Evolutionary conservation across 2,797 vertebrate species (phyloP).

Genomic region (Mareca penelope): DNA sequence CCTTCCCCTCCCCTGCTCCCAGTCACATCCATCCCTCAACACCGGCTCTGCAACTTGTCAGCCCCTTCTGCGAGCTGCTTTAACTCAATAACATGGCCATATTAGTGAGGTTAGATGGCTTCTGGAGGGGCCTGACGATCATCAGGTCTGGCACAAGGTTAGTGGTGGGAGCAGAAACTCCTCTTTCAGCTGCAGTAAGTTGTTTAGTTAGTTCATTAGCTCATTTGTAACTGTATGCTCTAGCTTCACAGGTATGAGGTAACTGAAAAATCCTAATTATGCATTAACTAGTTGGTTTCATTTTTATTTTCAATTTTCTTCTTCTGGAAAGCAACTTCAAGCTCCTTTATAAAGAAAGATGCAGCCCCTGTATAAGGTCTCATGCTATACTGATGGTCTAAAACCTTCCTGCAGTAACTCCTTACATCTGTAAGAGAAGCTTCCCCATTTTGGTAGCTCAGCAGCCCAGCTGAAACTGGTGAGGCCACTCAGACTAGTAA

Average conservation of each 20-base stretch:
- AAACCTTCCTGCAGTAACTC: neutral
- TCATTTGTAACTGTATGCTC: neutral
- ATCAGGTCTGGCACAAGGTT: neutral
- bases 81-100: conserved; percentile 46
- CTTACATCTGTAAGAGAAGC: fast-evolving
- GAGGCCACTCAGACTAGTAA: fast-evolving
- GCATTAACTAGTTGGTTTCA: neutral
- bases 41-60: conserved; percentile 45
- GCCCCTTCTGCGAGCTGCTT: neutral
- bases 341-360: neutral
- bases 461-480: neutral
- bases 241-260: neutral
- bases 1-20: neutral
- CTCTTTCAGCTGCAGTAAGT: neutral
- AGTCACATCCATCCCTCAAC: conserved; percentile 27
- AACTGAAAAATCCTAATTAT: neutral
- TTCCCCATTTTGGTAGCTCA: neutral
- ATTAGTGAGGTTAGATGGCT: conserved; percentile 35
- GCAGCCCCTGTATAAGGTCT: neutral
- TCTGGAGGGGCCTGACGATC: conserved; percentile 17
- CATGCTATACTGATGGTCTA: neutral
- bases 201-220: neutral
- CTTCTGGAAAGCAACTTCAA: neutral
- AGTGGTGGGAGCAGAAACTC: neutral
- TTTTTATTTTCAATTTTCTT: neutral